Evolutionary conservation across 92 coral and sea anemone species (phyloP).

Genomic region (Paragorgia papillata): DNA sequence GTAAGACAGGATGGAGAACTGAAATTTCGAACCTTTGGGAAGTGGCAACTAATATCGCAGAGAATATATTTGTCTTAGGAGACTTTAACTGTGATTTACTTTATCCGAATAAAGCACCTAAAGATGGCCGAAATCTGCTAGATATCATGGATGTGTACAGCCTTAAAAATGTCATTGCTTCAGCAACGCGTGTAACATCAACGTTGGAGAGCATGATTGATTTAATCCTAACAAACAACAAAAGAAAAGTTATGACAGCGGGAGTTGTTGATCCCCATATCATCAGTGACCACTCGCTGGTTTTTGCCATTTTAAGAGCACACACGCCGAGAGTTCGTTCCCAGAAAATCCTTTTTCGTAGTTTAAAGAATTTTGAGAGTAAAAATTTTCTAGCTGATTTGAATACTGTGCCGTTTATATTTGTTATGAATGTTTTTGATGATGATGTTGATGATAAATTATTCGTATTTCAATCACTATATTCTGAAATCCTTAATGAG

Average conservation of each 20-base stretch:
- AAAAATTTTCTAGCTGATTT: conserved; percentile 45
- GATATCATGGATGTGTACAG: conserved; percentile 52
- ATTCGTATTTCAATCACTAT: conserved; percentile 48
- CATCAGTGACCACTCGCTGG: conserved; percentile 52
- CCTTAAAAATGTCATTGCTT: conserved; percentile 37
- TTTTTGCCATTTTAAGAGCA: conserved; percentile 39
- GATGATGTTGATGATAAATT: conserved; percentile 60
- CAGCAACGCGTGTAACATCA: conserved; percentile 43
- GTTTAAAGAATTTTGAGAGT: conserved; percentile 30
- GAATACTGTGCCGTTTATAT: conserved; percentile 33
- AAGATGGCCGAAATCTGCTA: conserved; percentile 52
- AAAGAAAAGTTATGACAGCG: conserved; percentile 34
- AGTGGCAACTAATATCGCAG: no score
- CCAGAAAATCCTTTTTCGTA: conserved; percentile 46
- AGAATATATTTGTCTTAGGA: conserved; percentile 47
- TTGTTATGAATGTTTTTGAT: conserved; percentile 57
- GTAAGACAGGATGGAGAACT: no score
- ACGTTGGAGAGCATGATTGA: conserved; percentile 41
- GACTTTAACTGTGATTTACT: conserved; percentile 49
- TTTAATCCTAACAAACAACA: conserved; percentile 54
- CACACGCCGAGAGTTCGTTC: conserved; percentile 48
- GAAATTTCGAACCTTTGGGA: no score
- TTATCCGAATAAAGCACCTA: conserved; percentile 53
- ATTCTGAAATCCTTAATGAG: conserved; percentile 43
- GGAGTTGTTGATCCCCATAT: conserved; percentile 49